Evolutionary conservation across 2,888 invertebrate species (phyloP).

Genomic region (Caenorhabditis plicata): DNA sequence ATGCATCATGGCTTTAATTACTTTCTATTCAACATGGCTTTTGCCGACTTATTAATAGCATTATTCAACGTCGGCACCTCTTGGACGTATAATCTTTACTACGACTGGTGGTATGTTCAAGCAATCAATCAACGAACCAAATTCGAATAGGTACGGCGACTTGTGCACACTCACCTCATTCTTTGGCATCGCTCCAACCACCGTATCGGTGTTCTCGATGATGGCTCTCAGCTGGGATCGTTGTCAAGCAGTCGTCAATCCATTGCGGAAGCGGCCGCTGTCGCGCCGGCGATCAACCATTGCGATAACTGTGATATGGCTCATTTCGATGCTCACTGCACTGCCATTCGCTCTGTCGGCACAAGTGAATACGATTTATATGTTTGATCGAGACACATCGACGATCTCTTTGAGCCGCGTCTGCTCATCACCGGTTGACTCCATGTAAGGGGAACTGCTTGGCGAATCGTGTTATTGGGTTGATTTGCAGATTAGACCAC

Average conservation of each 20-base stretch:
- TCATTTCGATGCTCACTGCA: conserved; percentile 49
- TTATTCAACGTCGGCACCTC: conserved; percentile 57
- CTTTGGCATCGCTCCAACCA: conserved; percentile 58
- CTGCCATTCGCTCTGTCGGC: conserved; percentile 46
- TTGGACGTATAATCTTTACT: conserved; percentile 57
- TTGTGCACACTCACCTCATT: conserved; percentile 55
- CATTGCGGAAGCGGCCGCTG: conserved; percentile 47
- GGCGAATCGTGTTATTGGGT: too few relatives aligned
- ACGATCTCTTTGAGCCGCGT: conserved; percentile 18
- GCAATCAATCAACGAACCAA: background rate
- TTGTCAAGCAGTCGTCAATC: conserved; percentile 55
- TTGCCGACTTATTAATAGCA: conserved; percentile 59
- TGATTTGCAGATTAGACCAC: conserved; percentile 50
- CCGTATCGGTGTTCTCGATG: conserved; percentile 56
- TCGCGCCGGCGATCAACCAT: conserved; percentile 38
- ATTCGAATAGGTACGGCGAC: conserved; percentile 37
- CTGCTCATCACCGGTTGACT: conserved; percentile 24
- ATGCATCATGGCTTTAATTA: conserved; percentile 60
- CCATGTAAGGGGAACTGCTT: conserved; percentile 21
- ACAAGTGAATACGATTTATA: conserved; percentile 19
- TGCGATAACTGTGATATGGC: conserved; percentile 50
- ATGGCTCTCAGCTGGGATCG: conserved; percentile 57
- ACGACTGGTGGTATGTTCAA: conserved; percentile 51
- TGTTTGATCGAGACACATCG: conserved; percentile 15
- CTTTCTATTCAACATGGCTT: conserved; percentile 60